Evolutionary conservation across 2,797 vertebrate genomes (phyloP).

Genomic region (Pelochelys cantorii): DNA sequence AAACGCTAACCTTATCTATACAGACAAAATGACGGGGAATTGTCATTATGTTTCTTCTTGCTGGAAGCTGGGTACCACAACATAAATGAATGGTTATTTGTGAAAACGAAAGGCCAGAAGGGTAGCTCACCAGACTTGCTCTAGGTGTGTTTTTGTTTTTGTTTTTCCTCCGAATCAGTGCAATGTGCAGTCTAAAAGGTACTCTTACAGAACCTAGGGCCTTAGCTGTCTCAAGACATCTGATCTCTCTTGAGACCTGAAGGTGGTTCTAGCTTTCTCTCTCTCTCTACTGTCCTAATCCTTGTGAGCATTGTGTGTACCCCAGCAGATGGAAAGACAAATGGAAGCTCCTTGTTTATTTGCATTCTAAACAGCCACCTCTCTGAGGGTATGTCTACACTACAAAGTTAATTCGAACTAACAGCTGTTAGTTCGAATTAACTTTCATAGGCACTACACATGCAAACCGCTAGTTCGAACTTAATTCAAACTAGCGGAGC

Average conservation of each 20-base stretch:
- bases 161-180: background rate
- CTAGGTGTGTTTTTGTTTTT: background rate
- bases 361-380: background rate
- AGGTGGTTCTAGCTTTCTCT: background rate
- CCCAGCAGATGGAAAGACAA: constrained; percentile 2
- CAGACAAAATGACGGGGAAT: constrained; percentile 56
- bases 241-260: constrained; percentile 9
- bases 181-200: background rate
- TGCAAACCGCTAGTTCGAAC: no score
- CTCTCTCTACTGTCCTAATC: constrained; percentile 2
- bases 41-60: constrained; percentile 34
- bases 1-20: constrained; percentile 35
- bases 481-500: no score
- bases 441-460: no score
- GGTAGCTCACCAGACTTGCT: background rate
- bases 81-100: constrained; percentile 59
- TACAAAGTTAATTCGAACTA: no score
- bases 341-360: background rate
- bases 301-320: background rate
- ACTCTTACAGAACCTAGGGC: background rate
- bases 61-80: background rate
- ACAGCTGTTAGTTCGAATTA: no score
- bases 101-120: constrained; percentile 12
- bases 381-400: no score
- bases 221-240: background rate